A percentile compares a stretch with the other conserved stretches of the same genome.
These are phyloP conservation scores for Eutrigla gurnardus DNA, from an alignment of 2,797 vertebrate species.

Conservation along the genomic window DNA sequence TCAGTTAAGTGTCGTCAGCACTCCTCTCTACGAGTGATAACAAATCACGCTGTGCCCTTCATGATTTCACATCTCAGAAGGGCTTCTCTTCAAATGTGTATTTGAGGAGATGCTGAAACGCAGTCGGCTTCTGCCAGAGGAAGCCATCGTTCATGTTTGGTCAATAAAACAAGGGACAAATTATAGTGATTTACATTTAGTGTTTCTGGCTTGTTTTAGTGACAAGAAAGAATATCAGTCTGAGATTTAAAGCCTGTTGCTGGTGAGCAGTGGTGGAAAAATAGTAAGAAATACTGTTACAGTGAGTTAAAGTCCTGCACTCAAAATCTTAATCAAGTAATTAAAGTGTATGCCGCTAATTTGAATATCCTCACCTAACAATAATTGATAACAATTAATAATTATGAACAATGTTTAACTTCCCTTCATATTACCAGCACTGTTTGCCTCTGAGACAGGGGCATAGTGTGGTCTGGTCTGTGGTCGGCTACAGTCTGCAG, in stretches of 20 bases:
- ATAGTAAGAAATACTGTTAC: neutral
- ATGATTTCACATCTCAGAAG: constrained; percentile 42
- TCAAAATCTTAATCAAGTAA: too few relatives aligned
- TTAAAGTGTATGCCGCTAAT: too few relatives aligned
- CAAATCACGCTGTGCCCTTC: constrained; percentile 43
- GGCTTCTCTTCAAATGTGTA: constrained; percentile 23
- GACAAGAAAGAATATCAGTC: constrained; percentile 32
- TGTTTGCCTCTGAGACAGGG: too few relatives aligned
- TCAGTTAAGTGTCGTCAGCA: constrained; percentile 37
- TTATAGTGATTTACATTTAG: constrained; percentile 32
- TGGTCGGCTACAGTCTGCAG: too few relatives aligned
- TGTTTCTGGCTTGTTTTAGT: constrained; percentile 28
- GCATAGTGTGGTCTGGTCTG: too few relatives aligned
- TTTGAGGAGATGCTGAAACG: constrained; percentile 31
- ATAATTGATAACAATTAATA: too few relatives aligned
- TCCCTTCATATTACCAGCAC: too few relatives aligned
- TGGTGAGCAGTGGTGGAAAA: neutral
- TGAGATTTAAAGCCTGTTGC: constrained; percentile 22
- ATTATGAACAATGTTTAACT: too few relatives aligned
- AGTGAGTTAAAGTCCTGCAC: too few relatives aligned
- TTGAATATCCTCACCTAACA: too few relatives aligned
- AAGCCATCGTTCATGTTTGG: constrained; percentile 35
- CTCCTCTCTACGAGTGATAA: constrained; percentile 19
- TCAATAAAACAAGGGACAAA: constrained; percentile 13
- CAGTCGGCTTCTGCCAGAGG: constrained; percentile 27